These are phyloP conservation scores for Drosophila paucipuncta DNA, from an alignment of 2,888 invertebrate species.

Conservation along the genomic window DNA sequence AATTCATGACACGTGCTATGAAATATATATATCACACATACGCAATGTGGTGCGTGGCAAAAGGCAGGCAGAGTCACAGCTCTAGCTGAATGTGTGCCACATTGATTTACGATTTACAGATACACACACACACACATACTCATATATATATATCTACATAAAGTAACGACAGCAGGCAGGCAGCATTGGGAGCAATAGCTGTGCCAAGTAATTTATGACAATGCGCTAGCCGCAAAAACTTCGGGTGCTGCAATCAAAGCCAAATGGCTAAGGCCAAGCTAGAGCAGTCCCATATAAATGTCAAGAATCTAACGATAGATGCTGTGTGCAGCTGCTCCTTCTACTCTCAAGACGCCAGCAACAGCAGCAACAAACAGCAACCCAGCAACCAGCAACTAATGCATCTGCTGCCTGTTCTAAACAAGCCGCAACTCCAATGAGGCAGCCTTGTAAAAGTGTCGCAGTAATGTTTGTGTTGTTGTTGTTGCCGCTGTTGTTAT, in stretches of 20 bases:
- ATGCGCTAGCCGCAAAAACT: slow-evolving; percentile 75
- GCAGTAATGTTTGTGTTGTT: slow-evolving; percentile 11
- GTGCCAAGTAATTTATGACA: slow-evolving; percentile 77
- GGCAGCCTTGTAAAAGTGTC: slow-evolving; percentile 52
- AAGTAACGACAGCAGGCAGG: slow-evolving; percentile 12
- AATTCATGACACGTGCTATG: slow-evolving; percentile 80
- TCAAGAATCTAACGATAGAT: slow-evolving; percentile 74
- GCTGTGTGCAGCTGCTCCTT: slow-evolving; percentile 44
- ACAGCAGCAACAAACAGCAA: background rate
- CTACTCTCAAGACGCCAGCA: slow-evolving; percentile 39
- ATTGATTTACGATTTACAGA: slow-evolving; percentile 77
- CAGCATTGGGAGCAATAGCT: slow-evolving; percentile 30
- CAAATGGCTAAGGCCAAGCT: slow-evolving; percentile 70
- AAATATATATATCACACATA: slow-evolving; percentile 80
- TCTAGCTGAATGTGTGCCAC: slow-evolving; percentile 47
- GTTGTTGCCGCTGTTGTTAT: slow-evolving; percentile 30
- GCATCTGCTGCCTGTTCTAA: slow-evolving; percentile 46
- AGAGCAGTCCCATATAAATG: slow-evolving; percentile 76
- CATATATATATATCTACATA: background rate
- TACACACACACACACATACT: slow-evolving; percentile 31
- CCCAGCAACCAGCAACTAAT: slow-evolving; percentile 16
- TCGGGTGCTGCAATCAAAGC: slow-evolving; percentile 73
- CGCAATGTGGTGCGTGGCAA: slow-evolving; percentile 54
- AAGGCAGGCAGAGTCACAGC: slow-evolving; percentile 46
- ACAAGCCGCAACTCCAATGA: slow-evolving; percentile 65